Base-by-base conservation (phyloP, 1,140 invertebrate genomes). In the Zelostemma sp. region DNA sequence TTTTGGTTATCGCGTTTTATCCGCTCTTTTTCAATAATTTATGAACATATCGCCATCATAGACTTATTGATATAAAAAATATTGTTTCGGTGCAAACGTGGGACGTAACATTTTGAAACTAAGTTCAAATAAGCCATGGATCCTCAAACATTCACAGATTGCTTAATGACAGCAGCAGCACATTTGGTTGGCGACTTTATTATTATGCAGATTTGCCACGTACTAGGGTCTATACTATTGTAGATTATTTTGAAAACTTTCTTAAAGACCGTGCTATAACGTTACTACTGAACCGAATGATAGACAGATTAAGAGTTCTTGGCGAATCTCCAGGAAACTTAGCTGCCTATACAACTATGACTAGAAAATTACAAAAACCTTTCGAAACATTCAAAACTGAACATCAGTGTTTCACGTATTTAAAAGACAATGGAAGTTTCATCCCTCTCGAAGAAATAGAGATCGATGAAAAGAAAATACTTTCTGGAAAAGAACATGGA, bases 41-140 rank as follows among this genome's bases (percentile, higher is more conserved):
- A n/a, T n/a, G n/a, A n/a, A n/a, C n/a, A n/a, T n/a, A n/a, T n/a
- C n/a, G n/a, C n/a, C n/a, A n/a, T n/a, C n/a, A n/a, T n/a, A n/a
- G n/a, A n/a, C n/a, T n/a, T n/a, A n/a, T n/a, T n/a, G n/a, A n/a
- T n/a, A n/a, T n/a, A n/a, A n/a, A n/a, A n/a, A n/a, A n/a, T n/a
- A n/a, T n/a, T n/a, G n/a, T n/a, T n/a, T n/a, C n/a, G n/a, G n/a
- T n/a, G n/a, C n/a, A n/a, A n/a, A n/a, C n/a, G n/a, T n/a, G n/a
- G n/a, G n/a, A n/a, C n/a, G n/a, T n/a, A n/a, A n/a, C n/a, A 18
- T 45, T 45, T 45, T 14, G 25, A 45, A 50, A 46, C 61, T 65
- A 38, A 40, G 14, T 59, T 17, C 31, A 3, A 50, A 21, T 11
- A 59, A n/a, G n/a, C n/a, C n/a, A n/a, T 59, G 56, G 47, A 51